A percentile compares a stretch with the other conserved stretches of the same genome.
phyloP scores from a whole-genome alignment of 2,888 invertebrate genomes.

The Ametastegia equiseti region DNA sequence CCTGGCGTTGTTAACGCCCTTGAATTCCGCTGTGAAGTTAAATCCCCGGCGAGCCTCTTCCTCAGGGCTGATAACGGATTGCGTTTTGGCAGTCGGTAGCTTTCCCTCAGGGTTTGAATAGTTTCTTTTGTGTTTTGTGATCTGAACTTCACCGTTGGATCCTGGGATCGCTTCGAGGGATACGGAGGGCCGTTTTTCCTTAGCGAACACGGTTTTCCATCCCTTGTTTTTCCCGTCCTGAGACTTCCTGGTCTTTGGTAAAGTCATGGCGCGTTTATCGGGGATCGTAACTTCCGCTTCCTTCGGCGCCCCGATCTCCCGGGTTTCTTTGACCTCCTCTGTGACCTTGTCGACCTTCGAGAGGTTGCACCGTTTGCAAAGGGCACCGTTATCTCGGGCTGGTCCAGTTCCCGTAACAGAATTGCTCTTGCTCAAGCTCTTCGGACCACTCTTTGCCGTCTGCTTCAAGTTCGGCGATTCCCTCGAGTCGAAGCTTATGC shows the following conservation, averaged over 20 bases:
- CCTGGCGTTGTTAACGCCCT: conserved; percentile 65
- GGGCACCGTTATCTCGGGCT: conserved; percentile 57
- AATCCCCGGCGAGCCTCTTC: conserved; percentile 52
- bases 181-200: conserved; percentile 71
- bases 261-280: conserved; percentile 71
- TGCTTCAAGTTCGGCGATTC: conserved; percentile 68
- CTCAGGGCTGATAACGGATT: conserved; percentile 49
- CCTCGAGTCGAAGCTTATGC: conserved; percentile 76
- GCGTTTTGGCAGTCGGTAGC: conserved; percentile 48
- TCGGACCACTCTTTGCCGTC: conserved; percentile 61
- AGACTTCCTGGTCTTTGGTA: conserved; percentile 70
- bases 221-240: conserved; percentile 70
- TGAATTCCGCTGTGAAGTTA: conserved; percentile 62
- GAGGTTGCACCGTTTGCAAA: conserved; percentile 70
- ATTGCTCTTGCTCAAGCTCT: conserved; percentile 67
- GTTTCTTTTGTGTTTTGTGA: conserved; percentile 67
- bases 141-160: conserved; percentile 53
- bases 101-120: conserved; percentile 71
- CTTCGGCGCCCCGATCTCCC: conserved; percentile 53
- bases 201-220: conserved; percentile 72
- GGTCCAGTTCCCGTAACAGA: conserved; percentile 59
- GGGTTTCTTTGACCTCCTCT: conserved; percentile 14
- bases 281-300: conserved; percentile 44
- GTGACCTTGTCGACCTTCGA: conserved; percentile 58
- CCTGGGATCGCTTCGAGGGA: conserved; percentile 70